These are phyloP conservation scores for Pollenia amentaria DNA, from an alignment of 2,888 invertebrate genomes.

Conservation along the genomic window DNA sequence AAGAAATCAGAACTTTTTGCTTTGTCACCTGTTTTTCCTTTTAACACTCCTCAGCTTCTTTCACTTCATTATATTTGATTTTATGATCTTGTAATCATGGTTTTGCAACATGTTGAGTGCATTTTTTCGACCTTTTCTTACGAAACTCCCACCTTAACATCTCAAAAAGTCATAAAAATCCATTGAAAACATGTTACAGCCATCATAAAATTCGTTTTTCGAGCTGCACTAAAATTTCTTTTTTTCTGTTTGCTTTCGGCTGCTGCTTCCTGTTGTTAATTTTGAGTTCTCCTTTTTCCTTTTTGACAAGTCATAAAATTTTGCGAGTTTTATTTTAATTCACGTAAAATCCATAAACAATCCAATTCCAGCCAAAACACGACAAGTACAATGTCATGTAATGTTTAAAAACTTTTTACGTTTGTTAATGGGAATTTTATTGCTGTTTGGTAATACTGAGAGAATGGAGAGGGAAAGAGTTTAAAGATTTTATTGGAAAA, in stretches of 20 bases:
- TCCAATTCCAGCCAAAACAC: slow-evolving; percentile 36
- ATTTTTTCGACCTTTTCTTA: slow-evolving; percentile 43
- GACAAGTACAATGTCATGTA: slow-evolving; percentile 47
- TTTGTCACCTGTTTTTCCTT: slow-evolving; percentile 70
- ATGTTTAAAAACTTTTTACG: slow-evolving; percentile 63
- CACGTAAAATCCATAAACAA: slow-evolving; percentile 73
- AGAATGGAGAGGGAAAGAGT: slow-evolving; percentile 8
- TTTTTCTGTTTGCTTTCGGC: slow-evolving; percentile 73
- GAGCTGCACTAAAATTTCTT: slow-evolving; percentile 81
- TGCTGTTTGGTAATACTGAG: slow-evolving; percentile 31
- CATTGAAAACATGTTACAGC: slow-evolving; percentile 72
- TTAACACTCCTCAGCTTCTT: background rate
- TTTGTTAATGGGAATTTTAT: slow-evolving; percentile 72
- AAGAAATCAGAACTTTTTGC: slow-evolving; percentile 56
- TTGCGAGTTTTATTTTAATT: slow-evolving; percentile 65
- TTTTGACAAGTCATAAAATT: slow-evolving; percentile 66
- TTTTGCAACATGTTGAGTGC: slow-evolving; percentile 65
- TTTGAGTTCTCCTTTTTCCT: background rate
- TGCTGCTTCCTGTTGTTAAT: slow-evolving; percentile 23
- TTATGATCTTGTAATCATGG: slow-evolving; percentile 62
- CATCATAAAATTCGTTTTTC: slow-evolving; percentile 79
- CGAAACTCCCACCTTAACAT: slow-evolving; percentile 6
- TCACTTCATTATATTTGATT: slow-evolving; percentile 38
- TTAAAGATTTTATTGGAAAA: background rate
- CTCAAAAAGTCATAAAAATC: slow-evolving; percentile 67